Evolutionary conservation across 2,888 invertebrate genomes (phyloP).

Genomic region (Teleogryllus oceanicus): DNA sequence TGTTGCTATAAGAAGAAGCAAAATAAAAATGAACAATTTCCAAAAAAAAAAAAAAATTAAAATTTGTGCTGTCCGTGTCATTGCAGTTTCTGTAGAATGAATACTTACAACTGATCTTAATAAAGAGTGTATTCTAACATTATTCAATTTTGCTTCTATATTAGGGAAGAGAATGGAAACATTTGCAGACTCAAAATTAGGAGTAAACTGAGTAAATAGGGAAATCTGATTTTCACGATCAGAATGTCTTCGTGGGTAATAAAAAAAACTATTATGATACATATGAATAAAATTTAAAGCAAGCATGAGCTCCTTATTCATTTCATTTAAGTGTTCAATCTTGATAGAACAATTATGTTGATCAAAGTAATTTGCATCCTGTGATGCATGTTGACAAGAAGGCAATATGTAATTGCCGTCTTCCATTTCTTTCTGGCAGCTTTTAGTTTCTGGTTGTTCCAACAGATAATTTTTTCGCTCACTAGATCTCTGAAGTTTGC

Average conservation of each 20-base stretch:
- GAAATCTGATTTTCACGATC: no score
- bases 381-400: background rate
- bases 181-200: background rate
- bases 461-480: background rate
- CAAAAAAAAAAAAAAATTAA: no score
- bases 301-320: background rate
- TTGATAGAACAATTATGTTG: background rate
- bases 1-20: background rate
- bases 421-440: background rate
- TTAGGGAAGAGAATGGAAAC: background rate
- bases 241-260: no score
- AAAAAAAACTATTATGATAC: no score
- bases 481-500: background rate
- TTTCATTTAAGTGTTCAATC: background rate
- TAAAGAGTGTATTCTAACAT: background rate
- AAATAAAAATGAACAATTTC: no score
- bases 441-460: background rate
- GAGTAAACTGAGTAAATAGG: background rate
- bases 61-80: background rate
- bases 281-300: no score
- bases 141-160: background rate
- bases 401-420: background rate
- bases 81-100: background rate
- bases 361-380: background rate
- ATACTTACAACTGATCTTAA: background rate